phyloP scores from a whole-genome alignment of 2,888 invertebrate genomes.

The Aphrophora alni region DNA sequence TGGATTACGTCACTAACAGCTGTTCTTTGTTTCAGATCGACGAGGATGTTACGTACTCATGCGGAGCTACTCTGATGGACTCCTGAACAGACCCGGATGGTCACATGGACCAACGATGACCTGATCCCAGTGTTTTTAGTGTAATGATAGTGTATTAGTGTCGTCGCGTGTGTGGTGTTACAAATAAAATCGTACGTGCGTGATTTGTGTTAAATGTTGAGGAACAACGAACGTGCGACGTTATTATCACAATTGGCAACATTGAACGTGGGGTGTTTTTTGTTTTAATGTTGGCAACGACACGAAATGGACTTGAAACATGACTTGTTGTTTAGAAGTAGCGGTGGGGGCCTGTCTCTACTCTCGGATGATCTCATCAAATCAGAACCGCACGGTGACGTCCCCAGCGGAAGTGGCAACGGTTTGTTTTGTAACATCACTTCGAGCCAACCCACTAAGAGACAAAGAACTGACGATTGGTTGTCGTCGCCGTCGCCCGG shows the following conservation, averaged over 20 bases:
- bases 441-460: constrained; percentile 58
- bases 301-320: constrained; percentile 35
- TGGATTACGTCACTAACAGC: neutral
- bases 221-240: too few species aligned
- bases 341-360: constrained; percentile 17
- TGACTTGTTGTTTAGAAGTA: constrained; percentile 32
- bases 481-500: constrained; percentile 62
- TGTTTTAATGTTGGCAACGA: constrained; percentile 7
- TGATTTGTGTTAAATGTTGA: too few species aligned
- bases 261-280: neutral
- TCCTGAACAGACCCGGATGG: neutral
- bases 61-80: neutral
- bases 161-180: too few species aligned
- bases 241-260: neutral
- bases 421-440: constrained; percentile 57
- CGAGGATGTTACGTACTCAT: neutral
- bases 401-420: constrained; percentile 56
- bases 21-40: neutral
- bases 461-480: constrained; percentile 69
- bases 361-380: constrained; percentile 31
- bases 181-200: too few species aligned
- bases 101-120: neutral
- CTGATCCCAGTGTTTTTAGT: neutral
- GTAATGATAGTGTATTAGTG: neutral
- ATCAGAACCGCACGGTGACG: constrained; percentile 43